These are phyloP conservation scores for Bergia sp. DNA, from an alignment of 92 coral and sea anemone species.

Conservation along the genomic window DNA sequence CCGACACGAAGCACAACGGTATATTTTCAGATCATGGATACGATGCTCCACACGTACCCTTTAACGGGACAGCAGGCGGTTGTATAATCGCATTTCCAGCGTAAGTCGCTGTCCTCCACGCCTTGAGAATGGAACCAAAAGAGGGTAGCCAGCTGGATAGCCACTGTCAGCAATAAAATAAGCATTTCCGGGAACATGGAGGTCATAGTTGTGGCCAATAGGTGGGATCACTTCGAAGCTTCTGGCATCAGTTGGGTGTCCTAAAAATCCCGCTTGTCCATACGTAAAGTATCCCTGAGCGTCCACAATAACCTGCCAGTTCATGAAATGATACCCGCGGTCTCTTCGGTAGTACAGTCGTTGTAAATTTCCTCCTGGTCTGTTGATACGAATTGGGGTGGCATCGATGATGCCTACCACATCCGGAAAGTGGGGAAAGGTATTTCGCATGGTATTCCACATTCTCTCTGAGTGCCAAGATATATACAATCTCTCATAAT, in stretches of 20 bases:
- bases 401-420: slow-evolving; percentile 52
- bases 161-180: slow-evolving; percentile 45
- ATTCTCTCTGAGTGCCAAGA: slow-evolving; percentile 41
- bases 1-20: slow-evolving; percentile 47
- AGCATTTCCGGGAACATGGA: slow-evolving; percentile 20
- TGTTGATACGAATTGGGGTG: slow-evolving; percentile 52
- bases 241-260: slow-evolving; percentile 38
- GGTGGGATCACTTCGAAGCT: slow-evolving; percentile 41
- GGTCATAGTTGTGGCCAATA: slow-evolving; percentile 22
- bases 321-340: slow-evolving; percentile 48
- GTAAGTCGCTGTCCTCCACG: slow-evolving; percentile 41
- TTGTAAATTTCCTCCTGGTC: slow-evolving; percentile 45
- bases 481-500: slow-evolving; percentile 41
- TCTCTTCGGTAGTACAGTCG: slow-evolving; percentile 54
- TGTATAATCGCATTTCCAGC: slow-evolving; percentile 39
- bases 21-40: slow-evolving; percentile 35
- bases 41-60: slow-evolving; percentile 45
- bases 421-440: slow-evolving; percentile 40
- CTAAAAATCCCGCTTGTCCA: slow-evolving; percentile 52
- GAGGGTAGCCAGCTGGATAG: slow-evolving; percentile 33
- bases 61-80: slow-evolving; percentile 26
- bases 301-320: slow-evolving; percentile 50
- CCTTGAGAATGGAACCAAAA: neutral
- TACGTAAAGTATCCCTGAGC: slow-evolving; percentile 34
- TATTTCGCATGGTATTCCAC: slow-evolving; percentile 48